Evolutionary conservation across 2,113 vertebrate species (phyloP), one percentile per base, ranked within the genome.

Genomic region (Eretmochelys imbricata): DNA sequence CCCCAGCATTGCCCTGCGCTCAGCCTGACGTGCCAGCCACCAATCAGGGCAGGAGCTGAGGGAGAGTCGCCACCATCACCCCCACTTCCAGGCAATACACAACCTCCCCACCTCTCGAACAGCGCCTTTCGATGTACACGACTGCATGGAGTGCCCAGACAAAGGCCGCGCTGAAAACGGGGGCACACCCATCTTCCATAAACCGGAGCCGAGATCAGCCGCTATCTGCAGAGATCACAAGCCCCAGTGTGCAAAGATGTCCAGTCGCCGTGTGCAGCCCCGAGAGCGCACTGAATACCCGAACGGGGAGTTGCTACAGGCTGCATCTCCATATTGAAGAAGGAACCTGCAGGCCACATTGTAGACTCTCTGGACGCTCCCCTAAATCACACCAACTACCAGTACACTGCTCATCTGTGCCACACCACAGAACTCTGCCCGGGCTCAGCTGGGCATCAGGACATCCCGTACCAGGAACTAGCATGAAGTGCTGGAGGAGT

Each of bases 161-260:
- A 49, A 49, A 25, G 10, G 31, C 80, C 53, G 11, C 75, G 82
- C 54, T 82, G 88, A 29, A 86, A 11, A 4, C 31, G 4, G 20
- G 65, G 16, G 31, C 35, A 9, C 2, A 4, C 65, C 17, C 65
- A 62, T 76, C 79, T n/a, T 50, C 79, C 35, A 14, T 14, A 51
- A 22, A 38, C 22, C 11, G 3, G 22, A 84, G n/a, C 88, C 35
- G 9, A 48, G 65, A 72, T 81, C 69, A 91, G 92, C 49, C 46
- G 65, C 49, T 75, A 86, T 81, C 65, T 83, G 0, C 0, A 5
- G 49, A 14, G 35, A 51, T 38, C 0, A 0, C n/a, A 4, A 49
- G 42, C 29, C 53, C 57, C 31, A 4, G 2, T n/a, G 65, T 72
- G 35, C 35, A 17, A 38, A 38, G 31, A 12, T 17, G 13, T 14